phyloP scores from a whole-genome alignment of 1,140 invertebrate genomes.

The Drosophila seguyi region DNA sequence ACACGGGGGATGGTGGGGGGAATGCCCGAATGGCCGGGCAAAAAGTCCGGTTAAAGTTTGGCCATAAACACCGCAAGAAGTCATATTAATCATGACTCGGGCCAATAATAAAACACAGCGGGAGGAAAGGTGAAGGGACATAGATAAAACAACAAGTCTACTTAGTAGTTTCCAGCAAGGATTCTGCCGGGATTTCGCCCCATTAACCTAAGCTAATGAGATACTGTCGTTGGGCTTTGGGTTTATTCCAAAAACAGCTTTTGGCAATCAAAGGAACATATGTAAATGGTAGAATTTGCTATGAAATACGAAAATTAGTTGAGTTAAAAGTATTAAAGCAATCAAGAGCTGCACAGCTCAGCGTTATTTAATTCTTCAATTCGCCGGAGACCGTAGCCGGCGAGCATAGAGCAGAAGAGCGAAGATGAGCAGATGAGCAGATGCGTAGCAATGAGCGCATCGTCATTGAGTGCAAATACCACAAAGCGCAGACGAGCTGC shows the following conservation, averaged over 20 bases:
- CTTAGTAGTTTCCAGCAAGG: conserved; percentile 3
- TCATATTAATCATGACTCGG: conserved; percentile 70
- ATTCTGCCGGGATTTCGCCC: conserved; percentile 6
- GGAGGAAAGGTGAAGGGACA: conserved; percentile 11
- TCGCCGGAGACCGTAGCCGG: no score
- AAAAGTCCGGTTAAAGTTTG: conserved; percentile 39
- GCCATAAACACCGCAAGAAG: conserved; percentile 43
- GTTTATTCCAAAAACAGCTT: background rate
- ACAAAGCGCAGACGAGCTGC: no score
- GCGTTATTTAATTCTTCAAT: no score
- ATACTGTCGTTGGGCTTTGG: background rate
- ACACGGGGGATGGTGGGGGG: no score
- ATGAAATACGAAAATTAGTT: background rate
- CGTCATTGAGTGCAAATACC: no score
- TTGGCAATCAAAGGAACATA: background rate
- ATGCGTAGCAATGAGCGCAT: no score
- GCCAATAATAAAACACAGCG: conserved; percentile 52
- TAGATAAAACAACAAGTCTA: conserved; percentile 11
- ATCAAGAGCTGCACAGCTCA: no score
- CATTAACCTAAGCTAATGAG: conserved; percentile 10
- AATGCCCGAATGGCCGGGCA: background rate
- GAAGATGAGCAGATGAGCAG: no score
- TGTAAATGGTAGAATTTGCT: background rate
- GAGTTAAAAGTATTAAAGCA: no score
- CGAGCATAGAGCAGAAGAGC: no score